Evolutionary conservation across 2,797 vertebrate genomes (phyloP).

Genomic region (Notamacropus eugenii): DNA sequence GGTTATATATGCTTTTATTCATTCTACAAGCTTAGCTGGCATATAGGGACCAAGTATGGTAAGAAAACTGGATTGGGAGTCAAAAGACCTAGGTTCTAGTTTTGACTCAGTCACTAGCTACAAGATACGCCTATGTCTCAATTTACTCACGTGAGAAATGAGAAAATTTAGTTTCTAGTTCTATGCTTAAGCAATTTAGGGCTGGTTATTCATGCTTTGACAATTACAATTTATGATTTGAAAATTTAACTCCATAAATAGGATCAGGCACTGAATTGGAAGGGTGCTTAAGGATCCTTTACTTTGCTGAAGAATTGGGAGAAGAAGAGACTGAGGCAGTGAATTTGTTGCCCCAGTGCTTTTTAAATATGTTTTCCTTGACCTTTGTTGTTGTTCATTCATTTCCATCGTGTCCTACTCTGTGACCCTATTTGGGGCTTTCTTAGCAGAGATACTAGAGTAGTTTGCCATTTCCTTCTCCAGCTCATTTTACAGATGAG

Average conservation of each 20-base stretch:
- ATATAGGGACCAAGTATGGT: not conserved
- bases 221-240: slow-evolving; percentile 35
- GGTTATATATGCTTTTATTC: slow-evolving; percentile 50
- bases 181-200: not conserved
- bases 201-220: slow-evolving; percentile 8
- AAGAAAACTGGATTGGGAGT: slow-evolving; percentile 3
- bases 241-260: slow-evolving; percentile 15
- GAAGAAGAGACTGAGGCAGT: not conserved
- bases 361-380: slow-evolving; percentile 60
- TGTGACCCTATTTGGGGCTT: not conserved
- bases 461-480: not conserved
- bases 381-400: not conserved
- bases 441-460: not conserved
- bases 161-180: not conserved
- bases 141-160: not conserved
- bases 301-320: not conserved
- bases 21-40: not conserved
- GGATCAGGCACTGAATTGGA: not conserved
- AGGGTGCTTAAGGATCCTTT: not conserved
- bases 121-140: not conserved
- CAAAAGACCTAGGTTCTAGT: not conserved
- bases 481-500: not conserved
- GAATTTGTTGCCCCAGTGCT: not conserved
- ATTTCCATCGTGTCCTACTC: not conserved
- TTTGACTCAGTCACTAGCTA: not conserved